Evolutionary conservation across 2,888 invertebrate genomes (phyloP).

Genomic region (Ametastegia equiseti): DNA sequence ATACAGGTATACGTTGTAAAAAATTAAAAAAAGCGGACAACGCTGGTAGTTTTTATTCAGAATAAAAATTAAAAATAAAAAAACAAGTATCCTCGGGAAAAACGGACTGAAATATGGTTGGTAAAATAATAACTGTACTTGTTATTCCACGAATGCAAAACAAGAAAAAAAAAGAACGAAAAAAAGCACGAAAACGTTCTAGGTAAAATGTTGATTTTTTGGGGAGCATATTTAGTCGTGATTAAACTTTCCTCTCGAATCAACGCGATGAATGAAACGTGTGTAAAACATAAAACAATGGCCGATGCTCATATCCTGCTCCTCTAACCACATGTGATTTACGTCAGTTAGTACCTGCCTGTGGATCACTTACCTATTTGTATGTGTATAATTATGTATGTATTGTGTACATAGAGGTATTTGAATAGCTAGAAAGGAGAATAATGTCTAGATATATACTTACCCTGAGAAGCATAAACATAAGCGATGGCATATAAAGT

Average conservation of each 20-base stretch:
- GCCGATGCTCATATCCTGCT: neutral
- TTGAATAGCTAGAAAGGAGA: too few species aligned
- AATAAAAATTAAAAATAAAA: neutral
- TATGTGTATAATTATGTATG: neutral
- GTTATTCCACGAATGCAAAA: neutral
- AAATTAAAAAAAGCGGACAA: too few species aligned
- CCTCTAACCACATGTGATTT: neutral
- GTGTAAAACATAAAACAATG: neutral
- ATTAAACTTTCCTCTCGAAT: neutral
- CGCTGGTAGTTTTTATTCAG: too few species aligned
- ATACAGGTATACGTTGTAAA: too few species aligned
- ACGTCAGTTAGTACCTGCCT: neutral
- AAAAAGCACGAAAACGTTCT: neutral
- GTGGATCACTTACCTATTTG: neutral
- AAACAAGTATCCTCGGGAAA: neutral
- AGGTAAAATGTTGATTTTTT: neutral
- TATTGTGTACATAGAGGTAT: neutral
- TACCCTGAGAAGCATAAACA: conserved; percentile 5
- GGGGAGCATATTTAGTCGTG: neutral
- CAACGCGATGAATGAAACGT: neutral
- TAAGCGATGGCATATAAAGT: neutral
- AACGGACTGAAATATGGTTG: neutral
- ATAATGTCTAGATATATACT: too few species aligned
- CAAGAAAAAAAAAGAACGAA: neutral
- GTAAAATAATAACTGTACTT: conserved; percentile 21